Conservation (phyloP, 2,888 invertebrate species). For the Hyalella azteca region DNA sequence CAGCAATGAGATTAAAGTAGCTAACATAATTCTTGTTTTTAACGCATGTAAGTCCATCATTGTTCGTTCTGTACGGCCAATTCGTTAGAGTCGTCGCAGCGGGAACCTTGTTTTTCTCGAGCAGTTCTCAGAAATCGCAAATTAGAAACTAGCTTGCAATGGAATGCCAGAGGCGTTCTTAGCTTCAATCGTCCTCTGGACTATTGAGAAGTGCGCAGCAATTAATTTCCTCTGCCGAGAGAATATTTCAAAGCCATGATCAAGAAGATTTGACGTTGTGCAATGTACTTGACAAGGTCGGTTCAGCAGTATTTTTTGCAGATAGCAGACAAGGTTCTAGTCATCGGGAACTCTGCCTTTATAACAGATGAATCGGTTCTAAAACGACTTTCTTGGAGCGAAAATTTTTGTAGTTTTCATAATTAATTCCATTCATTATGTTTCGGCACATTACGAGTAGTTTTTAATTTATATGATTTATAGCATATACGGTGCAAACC, state of each 20-base stretch:
- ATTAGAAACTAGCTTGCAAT: conserved; percentile 12
- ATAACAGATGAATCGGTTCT: no score
- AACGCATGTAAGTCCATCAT: neutral
- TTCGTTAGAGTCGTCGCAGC: neutral
- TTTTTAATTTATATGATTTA: no score
- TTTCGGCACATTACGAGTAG: no score
- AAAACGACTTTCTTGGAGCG: no score
- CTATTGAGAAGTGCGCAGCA: neutral
- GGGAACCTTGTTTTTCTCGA: neutral
- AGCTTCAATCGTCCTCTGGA: neutral
- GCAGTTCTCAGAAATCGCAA: neutral
- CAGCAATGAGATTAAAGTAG: neutral
- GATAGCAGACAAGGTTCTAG: no score
- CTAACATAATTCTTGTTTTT: neutral
- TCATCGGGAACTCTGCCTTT: no score
- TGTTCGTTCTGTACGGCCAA: neutral
- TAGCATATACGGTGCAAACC: no score
- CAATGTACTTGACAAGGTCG: no score
- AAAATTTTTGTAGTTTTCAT: no score
- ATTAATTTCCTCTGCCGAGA: neutral
- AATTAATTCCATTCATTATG: no score
- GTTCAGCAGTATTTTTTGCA: no score
- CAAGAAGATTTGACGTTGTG: no score
- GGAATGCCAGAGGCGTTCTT: neutral
- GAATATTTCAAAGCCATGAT: neutral